Base-by-base conservation (phyloP, 2,113 vertebrate species). In the Barnardius zonarius region DNA sequence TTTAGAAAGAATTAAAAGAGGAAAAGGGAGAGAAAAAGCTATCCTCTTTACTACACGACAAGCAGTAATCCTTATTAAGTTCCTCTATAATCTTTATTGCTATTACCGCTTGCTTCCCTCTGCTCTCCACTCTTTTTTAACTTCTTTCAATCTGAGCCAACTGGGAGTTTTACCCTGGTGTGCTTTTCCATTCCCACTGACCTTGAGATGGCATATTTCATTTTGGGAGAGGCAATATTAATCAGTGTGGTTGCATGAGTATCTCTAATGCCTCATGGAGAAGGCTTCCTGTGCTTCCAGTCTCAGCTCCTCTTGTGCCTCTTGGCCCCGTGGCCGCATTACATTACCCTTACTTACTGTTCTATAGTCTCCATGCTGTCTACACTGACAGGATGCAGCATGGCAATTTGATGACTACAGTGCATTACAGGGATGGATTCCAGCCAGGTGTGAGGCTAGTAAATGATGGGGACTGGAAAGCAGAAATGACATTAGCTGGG, bases 251-350 rank as follows among this genome's bases (percentile, higher is more conserved):
- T 89, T 80, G 74, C 55, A 81, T 96, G 93, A 95, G 83, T 92
- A 94, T 96, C 96, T 92, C n/a, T 73, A 96, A 82, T 96, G 84
- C 67, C 83, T 95, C 93, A 95, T 80, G 81, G 49, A 93, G 86
- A 89, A 95, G 77, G 89, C 86, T 96, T 95, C 96, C 84, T 85
- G 96, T 30, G 86, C 89, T 92, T 93, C 96, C 96, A 94, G 95
- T 95, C 92, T 78, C 2, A 2, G 48, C 81, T 95, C 13, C 59
- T 92, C 74, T 83, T 13, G 66, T 9, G 76, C 86, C 62, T 90
- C 66, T 76, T 72, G 75, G 86, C 91, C 83, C 77, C 0, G 6
- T 85, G 81, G 91, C 91, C 30, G 9, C 93, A 95, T 91, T 97
- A 89, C 92, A 85, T 94, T 90, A 31, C 86, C 92, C 91, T 96